Conservation (phyloP, 2,113 vertebrate genomes). For the Chaenogobius annularis region DNA sequence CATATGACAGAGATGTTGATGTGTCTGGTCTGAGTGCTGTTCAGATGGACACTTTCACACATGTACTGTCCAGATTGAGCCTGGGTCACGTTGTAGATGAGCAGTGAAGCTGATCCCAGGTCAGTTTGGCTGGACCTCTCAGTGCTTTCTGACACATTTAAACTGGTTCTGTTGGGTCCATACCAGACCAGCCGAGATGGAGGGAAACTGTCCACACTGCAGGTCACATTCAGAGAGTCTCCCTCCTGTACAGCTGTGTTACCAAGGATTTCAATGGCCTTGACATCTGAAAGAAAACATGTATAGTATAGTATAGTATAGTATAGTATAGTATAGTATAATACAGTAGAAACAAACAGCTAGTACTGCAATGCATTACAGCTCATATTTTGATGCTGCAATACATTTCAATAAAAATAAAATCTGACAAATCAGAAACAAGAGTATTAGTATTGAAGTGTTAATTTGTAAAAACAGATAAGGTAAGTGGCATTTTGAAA, state of each 20-base stretch:
- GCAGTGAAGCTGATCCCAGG: not conserved
- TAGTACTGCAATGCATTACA: too few species aligned
- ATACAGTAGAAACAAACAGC: too few species aligned
- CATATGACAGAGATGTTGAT: conserved; percentile 3
- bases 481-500: too few species aligned
- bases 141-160: conserved; percentile 5
- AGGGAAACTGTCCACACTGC: conserved; percentile 44
- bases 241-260: conserved; percentile 26
- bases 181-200: conserved; percentile 34
- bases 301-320: too few species aligned
- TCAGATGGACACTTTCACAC: conserved; percentile 37
- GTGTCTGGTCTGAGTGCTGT: not conserved
- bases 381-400: too few species aligned
- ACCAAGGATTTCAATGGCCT: not conserved
- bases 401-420: too few species aligned
- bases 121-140: not conserved
- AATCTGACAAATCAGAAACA: too few species aligned
- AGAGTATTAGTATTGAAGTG: too few species aligned
- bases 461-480: too few species aligned
- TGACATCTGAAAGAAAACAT: conserved; percentile 28
- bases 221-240: conserved; percentile 40
- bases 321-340: too few species aligned
- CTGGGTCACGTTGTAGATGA: not conserved
- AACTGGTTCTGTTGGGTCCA: not conserved
- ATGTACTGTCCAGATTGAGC: conserved; percentile 42